Percentiles rank a stretch among this genome's conserved stretches.
phyloP scores from a whole-genome alignment of 2,113 vertebrate genomes.

The Sylvia atricapilla region DNA sequence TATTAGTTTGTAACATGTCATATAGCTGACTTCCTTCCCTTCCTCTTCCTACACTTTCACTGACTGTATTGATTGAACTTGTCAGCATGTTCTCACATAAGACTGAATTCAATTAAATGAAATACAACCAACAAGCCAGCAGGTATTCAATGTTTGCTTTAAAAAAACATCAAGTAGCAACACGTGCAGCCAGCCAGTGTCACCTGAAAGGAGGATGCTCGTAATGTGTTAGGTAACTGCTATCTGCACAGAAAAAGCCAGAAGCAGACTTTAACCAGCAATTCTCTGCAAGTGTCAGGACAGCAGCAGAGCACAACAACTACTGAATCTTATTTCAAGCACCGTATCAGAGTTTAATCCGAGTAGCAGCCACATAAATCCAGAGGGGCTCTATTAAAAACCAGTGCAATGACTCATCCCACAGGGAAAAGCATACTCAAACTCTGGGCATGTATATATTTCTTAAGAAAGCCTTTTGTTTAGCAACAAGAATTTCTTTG shows the following conservation, averaged over 20 bases:
- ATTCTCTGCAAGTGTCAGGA: not conserved
- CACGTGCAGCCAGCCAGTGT: not conserved
- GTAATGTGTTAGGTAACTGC: not conserved
- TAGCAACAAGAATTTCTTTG: constrained; percentile 29
- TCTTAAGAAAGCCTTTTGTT: constrained; percentile 22
- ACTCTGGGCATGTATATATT: not conserved
- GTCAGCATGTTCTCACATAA: constrained; percentile 3
- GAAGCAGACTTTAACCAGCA: not conserved
- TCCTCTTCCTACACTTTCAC: constrained; percentile 3
- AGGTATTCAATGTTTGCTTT: not conserved
- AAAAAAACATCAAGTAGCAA: constrained; percentile 5
- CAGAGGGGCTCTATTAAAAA: constrained; percentile 31
- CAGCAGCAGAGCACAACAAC: not conserved
- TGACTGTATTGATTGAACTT: constrained; percentile 18
- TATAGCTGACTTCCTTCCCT: not conserved
- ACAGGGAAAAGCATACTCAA: not conserved
- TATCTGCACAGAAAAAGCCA: not conserved
- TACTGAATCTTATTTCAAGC: not conserved
- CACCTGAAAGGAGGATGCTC: not conserved
- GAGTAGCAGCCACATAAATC: constrained; percentile 2
- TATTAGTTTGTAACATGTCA: constrained; percentile 9
- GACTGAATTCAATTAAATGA: not conserved
- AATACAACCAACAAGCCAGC: not conserved
- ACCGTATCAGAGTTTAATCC: not conserved
- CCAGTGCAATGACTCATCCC: not conserved